These are phyloP conservation scores for Rhipidura dahli DNA, from an alignment of 2,113 vertebrate genomes.

Conservation along the genomic window DNA sequence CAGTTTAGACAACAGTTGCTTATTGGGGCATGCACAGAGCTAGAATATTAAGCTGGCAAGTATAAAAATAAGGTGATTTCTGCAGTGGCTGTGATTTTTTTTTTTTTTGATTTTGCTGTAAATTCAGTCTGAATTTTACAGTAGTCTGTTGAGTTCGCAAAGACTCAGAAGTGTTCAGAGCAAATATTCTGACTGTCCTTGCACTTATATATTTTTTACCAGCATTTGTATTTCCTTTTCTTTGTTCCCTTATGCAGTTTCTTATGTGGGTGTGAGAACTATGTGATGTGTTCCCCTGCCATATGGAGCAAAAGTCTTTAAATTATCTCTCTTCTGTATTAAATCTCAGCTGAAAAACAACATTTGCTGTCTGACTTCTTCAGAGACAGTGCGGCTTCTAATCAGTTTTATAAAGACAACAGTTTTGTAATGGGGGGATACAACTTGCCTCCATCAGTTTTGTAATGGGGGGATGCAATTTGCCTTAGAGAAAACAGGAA, in stretches of 20 bases:
- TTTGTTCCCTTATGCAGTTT: conserved; percentile 6
- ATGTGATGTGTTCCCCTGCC: not conserved
- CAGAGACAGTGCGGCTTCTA: not conserved
- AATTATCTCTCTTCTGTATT: not conserved
- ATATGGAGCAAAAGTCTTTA: conserved; percentile 7
- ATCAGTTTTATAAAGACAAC: not conserved
- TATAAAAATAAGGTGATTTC: conserved; percentile 20
- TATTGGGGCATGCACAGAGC: not conserved
- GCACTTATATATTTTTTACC: not conserved
- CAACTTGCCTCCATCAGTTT: not conserved
- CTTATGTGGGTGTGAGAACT: not conserved
- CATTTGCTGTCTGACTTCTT: not conserved
- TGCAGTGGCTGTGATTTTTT: not conserved
- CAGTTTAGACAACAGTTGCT: not conserved
- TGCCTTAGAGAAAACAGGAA: not conserved
- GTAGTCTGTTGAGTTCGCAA: not conserved
- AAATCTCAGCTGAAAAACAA: not conserved
- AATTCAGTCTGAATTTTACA: not conserved
- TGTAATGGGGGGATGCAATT: not conserved
- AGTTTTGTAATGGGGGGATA: not conserved
- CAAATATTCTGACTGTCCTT: not conserved
- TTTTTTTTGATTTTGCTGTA: not conserved
- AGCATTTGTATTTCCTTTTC: not conserved
- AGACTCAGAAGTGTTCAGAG: not conserved
- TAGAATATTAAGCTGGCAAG: not conserved